Conservation (phyloP, 2,888 invertebrate genomes). For the Lingula anatina region DNA sequence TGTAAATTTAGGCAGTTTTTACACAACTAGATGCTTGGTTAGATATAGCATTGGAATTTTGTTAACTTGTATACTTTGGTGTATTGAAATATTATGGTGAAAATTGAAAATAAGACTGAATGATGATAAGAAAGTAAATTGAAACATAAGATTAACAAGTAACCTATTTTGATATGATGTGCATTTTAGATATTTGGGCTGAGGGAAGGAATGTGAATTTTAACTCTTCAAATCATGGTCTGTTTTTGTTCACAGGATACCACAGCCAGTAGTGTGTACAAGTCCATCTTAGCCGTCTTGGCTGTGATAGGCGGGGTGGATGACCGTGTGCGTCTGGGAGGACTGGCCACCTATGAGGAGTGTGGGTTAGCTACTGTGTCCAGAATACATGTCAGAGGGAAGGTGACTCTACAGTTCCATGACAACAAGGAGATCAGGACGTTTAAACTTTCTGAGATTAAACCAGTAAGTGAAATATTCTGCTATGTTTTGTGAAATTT, state of each 20-base stretch:
- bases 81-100: too few relatives aligned
- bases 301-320: conserved; percentile 73
- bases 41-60: too few relatives aligned
- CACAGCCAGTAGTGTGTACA: too few relatives aligned
- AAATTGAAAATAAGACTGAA: too few relatives aligned
- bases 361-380: conserved; percentile 43
- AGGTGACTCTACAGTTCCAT: conserved; percentile 42
- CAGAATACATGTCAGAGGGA: conserved; percentile 44
- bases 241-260: neutral
- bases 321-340: conserved; percentile 67
- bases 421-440: conserved; percentile 19
- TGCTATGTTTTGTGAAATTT: too few relatives aligned
- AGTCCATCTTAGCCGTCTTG: conserved; percentile 66
- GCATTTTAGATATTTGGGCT: too few relatives aligned
- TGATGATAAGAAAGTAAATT: too few relatives aligned
- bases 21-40: too few relatives aligned
- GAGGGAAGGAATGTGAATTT: too few relatives aligned
- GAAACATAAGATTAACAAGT: neutral
- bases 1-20: too few relatives aligned
- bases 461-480: conserved; percentile 56
- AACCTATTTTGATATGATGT: neutral
- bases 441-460: conserved; percentile 37
- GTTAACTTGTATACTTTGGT: too few relatives aligned
- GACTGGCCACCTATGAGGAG: conserved; percentile 56
- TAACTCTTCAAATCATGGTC: too few relatives aligned